These are phyloP conservation scores for Rhadina sibilatrix DNA, from an alignment of 2,113 vertebrate species.

Conservation along the genomic window DNA sequence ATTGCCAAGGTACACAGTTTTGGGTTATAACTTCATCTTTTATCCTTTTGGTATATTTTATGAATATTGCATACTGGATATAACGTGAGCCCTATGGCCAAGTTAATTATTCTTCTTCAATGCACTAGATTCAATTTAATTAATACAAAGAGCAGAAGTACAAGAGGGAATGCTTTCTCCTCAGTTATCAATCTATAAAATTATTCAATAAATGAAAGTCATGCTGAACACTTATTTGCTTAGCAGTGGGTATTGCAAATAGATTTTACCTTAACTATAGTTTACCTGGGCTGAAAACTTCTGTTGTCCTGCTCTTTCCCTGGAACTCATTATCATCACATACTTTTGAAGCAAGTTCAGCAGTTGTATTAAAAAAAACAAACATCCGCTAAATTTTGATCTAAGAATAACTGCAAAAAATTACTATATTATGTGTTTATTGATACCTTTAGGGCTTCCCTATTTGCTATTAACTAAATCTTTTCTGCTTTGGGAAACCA, in stretches of 20 bases:
- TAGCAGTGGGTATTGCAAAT: not conserved
- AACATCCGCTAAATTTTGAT: not conserved
- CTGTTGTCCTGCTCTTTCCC: not conserved
- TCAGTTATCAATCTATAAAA: not conserved
- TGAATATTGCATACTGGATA: not conserved
- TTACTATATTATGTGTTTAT: not conserved
- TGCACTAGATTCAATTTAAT: not conserved
- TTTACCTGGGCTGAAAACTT: not conserved
- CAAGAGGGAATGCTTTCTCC: not conserved
- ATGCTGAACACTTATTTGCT: not conserved
- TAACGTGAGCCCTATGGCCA: not conserved
- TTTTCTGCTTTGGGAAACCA: not conserved
- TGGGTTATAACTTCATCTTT: not conserved
- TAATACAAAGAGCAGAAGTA: not conserved
- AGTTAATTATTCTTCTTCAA: not conserved
- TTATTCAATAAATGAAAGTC: not conserved
- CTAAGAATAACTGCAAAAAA: not conserved
- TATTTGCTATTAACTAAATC: not conserved
- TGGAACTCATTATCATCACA: not conserved
- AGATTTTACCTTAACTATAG: not conserved
- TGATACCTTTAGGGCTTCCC: not conserved
- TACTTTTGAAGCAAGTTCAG: not conserved
- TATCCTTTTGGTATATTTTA: not conserved
- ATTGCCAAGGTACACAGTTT: not conserved
- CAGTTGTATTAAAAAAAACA: not conserved